These are phyloP conservation scores for Ardeotis arabs DNA, from an alignment of 2,113 vertebrate genomes.

Conservation along the genomic window DNA sequence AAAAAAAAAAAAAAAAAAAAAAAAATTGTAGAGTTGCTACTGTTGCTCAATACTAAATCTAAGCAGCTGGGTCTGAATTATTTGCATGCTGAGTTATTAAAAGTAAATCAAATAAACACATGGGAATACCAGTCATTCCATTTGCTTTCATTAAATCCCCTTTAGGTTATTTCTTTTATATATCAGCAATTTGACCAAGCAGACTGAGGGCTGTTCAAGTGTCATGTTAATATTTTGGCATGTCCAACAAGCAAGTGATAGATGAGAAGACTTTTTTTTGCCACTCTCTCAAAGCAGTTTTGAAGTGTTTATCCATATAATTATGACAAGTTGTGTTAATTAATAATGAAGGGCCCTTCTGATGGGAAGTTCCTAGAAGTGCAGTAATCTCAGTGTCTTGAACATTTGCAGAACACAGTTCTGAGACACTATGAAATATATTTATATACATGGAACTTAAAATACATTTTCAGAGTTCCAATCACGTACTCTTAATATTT, in stretches of 20 bases:
- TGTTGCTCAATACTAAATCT: slow-evolving; percentile 32
- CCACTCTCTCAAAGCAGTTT: not conserved
- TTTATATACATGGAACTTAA: not conserved
- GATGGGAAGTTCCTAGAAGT: not conserved
- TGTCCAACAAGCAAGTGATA: not conserved
- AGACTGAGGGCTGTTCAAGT: not conserved
- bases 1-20: not conserved
- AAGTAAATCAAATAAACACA: slow-evolving; percentile 52
- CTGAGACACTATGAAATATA: not conserved
- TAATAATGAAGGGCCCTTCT: not conserved
- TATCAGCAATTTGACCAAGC: not conserved
- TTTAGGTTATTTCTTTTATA: slow-evolving; percentile 43
- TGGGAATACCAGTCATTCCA: not conserved
- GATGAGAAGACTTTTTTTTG: not conserved
- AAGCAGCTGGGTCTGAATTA: slow-evolving; percentile 24
- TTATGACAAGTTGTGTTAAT: slow-evolving; percentile 6
- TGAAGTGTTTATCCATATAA: slow-evolving; percentile 3
- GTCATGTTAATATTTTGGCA: slow-evolving; percentile 54
- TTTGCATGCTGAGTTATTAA: slow-evolving; percentile 46
- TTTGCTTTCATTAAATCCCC: slow-evolving; percentile 16
- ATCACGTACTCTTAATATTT: not conserved
- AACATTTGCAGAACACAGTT: not conserved
- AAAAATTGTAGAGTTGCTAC: not conserved
- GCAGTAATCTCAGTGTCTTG: not conserved
- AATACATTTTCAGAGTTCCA: not conserved